A percentile compares a stretch with the other conserved stretches of the same genome.
phyloP scores from a whole-genome alignment of 2,888 invertebrate genomes.

The Scaptomyza tumidula region DNA sequence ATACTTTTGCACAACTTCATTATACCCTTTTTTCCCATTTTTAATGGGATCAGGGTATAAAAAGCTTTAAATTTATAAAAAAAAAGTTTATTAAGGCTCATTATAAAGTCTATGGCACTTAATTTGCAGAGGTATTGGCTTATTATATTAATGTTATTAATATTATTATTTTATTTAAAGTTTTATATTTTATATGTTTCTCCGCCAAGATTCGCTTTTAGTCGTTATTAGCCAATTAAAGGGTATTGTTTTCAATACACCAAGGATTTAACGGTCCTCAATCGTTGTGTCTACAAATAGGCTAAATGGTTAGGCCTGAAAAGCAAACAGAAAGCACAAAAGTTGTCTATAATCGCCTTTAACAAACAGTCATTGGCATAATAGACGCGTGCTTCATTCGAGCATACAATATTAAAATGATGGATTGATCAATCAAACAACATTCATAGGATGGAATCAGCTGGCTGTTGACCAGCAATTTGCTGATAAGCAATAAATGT shows the following conservation, averaged over 20 bases:
- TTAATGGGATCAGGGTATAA: too few species aligned
- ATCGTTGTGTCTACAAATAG: conserved; percentile 51
- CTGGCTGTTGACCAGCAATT: conserved; percentile 56
- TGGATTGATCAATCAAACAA: conserved; percentile 55
- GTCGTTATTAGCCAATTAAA: conserved; percentile 4
- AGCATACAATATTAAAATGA: conserved; percentile 27
- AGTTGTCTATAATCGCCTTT: conserved; percentile 56
- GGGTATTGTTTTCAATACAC: conserved; percentile 12
- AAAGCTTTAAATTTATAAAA: too few species aligned
- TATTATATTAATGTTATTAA: too few species aligned
- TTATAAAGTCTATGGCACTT: too few species aligned
- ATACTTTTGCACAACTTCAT: too few species aligned
- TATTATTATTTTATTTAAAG: too few species aligned
- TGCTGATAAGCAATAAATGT: conserved; percentile 40
- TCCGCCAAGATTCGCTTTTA: not conserved
- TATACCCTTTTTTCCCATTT: too few species aligned
- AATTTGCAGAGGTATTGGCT: too few species aligned
- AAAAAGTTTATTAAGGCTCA: too few species aligned
- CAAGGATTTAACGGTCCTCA: conserved; percentile 51
- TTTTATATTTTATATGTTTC: too few species aligned
- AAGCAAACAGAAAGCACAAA: conserved; percentile 7
- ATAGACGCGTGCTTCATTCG: conserved; percentile 68
- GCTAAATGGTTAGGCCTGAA: conserved; percentile 12
- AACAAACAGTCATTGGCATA: conserved; percentile 67
- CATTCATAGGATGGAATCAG: not conserved